Evolutionary conservation across 92 coral and sea anemone genomes (phyloP), one percentile per base, ranked within the genome.

Genomic region (Paramuricea clavata): DNA sequence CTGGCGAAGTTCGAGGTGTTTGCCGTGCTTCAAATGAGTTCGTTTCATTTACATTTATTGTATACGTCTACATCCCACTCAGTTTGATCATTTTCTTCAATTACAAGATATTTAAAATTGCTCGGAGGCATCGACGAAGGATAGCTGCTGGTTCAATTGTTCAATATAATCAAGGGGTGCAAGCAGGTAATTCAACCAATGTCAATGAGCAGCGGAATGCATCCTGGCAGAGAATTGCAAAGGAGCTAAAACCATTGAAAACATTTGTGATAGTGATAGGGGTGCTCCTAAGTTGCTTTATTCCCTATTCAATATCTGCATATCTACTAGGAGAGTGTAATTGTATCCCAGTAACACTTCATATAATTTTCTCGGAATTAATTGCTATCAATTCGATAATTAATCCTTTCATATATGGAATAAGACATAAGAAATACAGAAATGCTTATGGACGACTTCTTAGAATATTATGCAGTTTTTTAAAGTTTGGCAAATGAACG

Each of bases 321-420:
- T 39, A 39, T 39, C 10, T n/a, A n/a, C n/a, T 47, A 15, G 54
- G 13, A 15, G 54, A 1, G 13, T 47, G 54, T 17, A 47, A 47
- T 47, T 47, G 54, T 47, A 47, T 47, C 1, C 54, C 62, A 21
- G 5, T 54, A 54, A 54, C 23, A 21, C 25, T 54, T 2, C 62
- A 54, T 21, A 54, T 54, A 16, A 54, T 21, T 54, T 54, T 54
- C 62, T 54, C 62, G 3, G 62, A 54, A 21, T 54, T 54, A 4
- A 54, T 54, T 21, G 62, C 62, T 17, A 5, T 21, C 11, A 54
- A 54, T 54, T 54, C 62, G 25, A 54, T 54, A 2, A 54, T 54
- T 54, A 54, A 54, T 54, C 62, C 62, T 54, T 54, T 54, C 62
- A 54, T 54, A 10, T 54, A 54, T 54, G 62, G 62, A 54, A 54